Percentiles rank a stretch among this genome's conserved stretches.
Evolutionary conservation across 2,888 invertebrate genomes (phyloP).

Genomic region (Serrognathus titanus): DNA sequence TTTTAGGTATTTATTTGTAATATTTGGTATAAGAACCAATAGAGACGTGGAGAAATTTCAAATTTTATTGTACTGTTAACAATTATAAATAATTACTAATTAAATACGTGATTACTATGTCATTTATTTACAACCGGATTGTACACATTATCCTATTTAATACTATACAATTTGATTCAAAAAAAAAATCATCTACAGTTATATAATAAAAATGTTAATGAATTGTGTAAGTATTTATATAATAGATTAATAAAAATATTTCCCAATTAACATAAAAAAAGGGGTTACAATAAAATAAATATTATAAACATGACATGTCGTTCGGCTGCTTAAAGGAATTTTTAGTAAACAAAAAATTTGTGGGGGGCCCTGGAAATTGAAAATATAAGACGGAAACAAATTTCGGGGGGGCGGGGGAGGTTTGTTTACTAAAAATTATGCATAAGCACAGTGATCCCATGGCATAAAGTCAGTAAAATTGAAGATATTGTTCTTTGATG

Average conservation of each 20-base stretch:
- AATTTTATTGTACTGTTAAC: too few species aligned
- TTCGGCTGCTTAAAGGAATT: conserved; percentile 9
- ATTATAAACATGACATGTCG: conserved; percentile 13
- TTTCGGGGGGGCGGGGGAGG: neutral
- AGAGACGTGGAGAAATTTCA: neutral
- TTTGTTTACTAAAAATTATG: conserved; percentile 12
- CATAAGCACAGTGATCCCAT: conserved; percentile 13
- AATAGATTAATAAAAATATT: conserved; percentile 39
- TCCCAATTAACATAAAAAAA: conserved; percentile 21
- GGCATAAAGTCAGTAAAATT: conserved; percentile 14
- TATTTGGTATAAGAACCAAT: neutral
- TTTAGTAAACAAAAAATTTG: conserved; percentile 8
- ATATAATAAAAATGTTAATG: conserved; percentile 48
- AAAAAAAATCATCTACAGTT: conserved; percentile 41
- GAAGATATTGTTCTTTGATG: conserved; percentile 7
- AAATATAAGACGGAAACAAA: neutral
- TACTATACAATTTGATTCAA: conserved; percentile 50
- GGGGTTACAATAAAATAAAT: conserved; percentile 20
- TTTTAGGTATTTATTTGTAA: too few species aligned
- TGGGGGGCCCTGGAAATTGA: neutral
- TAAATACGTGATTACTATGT: conserved; percentile 17
- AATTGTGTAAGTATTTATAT: conserved; percentile 41
- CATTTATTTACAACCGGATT: conserved; percentile 51
- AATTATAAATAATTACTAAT: neutral
- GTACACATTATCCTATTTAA: conserved; percentile 46